A percentile compares a stretch with the other conserved stretches of the same genome.
These are phyloP conservation scores for Achroia grisella DNA, from an alignment of 1,140 invertebrate genomes.

Conservation along the genomic window DNA sequence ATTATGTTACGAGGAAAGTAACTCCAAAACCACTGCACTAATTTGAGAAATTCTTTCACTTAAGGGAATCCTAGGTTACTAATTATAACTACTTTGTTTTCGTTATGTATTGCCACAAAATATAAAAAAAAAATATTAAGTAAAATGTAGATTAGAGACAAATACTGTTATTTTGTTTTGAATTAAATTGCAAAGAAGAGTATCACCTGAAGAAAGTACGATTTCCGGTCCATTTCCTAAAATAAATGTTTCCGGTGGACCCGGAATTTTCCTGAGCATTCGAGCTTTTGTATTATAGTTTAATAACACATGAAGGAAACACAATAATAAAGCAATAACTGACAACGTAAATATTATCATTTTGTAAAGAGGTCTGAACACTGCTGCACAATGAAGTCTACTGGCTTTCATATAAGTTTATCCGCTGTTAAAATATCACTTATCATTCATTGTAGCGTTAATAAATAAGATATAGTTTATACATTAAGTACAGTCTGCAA, in stretches of 20 bases:
- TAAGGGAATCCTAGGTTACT: no score
- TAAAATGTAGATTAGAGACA: no score
- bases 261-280: conserved; percentile 16
- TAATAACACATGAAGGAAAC: conserved; percentile 6
- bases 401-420: neutral
- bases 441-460: neutral
- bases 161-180: no score
- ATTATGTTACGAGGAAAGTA: no score
- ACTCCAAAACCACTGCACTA: no score
- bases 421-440: no score
- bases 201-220: conserved; percentile 10
- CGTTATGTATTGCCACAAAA: no score
- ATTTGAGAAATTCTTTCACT: no score
- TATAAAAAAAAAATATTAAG: no score
- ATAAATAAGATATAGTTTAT: neutral
- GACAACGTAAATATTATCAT: conserved; percentile 6
- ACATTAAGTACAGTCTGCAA: neutral
- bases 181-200: neutral
- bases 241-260: conserved; percentile 20
- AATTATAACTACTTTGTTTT: no score
- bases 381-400: neutral
- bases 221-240: conserved; percentile 27
- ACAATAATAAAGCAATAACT: conserved; percentile 1
- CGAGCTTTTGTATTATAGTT: conserved; percentile 11
- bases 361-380: neutral